A percentile compares a stretch with the other conserved stretches of the same genome.
These are phyloP conservation scores for Calypte anna DNA, from an alignment of 2,113 vertebrate species.

Conservation along the genomic window DNA sequence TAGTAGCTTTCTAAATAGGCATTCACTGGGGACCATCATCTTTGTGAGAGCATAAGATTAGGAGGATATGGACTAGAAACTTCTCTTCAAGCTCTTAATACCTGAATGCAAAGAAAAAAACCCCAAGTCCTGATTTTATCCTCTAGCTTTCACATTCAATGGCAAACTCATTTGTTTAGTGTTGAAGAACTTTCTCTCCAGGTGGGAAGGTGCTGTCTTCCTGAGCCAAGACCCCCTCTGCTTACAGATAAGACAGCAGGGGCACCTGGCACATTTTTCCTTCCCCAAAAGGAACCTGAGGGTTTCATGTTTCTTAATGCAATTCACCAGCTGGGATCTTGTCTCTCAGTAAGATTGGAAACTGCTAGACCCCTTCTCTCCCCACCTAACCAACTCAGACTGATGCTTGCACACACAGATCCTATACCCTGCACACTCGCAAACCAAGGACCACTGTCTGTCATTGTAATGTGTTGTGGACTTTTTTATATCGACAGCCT, in stretches of 20 bases:
- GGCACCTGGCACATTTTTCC: slow-evolving; percentile 36
- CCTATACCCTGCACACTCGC: neutral
- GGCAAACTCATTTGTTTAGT: neutral
- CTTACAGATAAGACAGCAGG: slow-evolving; percentile 34
- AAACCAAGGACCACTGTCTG: accelerated
- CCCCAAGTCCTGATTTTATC: neutral
- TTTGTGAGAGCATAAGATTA: neutral
- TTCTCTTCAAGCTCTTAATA: neutral
- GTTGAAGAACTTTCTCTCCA: slow-evolving; percentile 6
- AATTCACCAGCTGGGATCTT: slow-evolving; percentile 1
- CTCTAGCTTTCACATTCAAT: neutral
- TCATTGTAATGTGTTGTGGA: slow-evolving; percentile 9
- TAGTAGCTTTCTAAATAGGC: slow-evolving; percentile 39
- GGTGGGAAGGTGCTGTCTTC: slow-evolving; percentile 12
- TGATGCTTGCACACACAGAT: neutral
- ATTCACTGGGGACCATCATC: neutral
- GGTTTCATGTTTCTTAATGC: slow-evolving; percentile 13
- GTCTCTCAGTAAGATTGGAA: neutral
- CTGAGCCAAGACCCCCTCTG: slow-evolving; percentile 11
- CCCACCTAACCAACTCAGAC: neutral
- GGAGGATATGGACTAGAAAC: neutral
- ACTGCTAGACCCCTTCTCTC: neutral
- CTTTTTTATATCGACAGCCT: slow-evolving; percentile 73
- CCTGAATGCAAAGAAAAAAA: neutral
- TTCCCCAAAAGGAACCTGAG: slow-evolving; percentile 25